phyloP scores from a whole-genome alignment of 2,888 invertebrate species.

The Lamproptera curius region DNA sequence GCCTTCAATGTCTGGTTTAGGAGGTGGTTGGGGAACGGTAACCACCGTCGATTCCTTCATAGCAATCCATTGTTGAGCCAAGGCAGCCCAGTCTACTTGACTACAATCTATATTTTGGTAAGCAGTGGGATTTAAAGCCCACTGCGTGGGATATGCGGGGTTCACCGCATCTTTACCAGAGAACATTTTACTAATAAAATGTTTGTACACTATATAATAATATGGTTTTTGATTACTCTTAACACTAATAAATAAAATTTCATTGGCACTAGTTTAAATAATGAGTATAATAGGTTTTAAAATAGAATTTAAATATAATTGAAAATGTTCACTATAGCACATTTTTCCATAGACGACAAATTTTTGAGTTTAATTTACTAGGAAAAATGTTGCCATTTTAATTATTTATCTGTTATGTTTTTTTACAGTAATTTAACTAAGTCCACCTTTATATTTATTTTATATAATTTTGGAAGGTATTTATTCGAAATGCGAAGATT shows the following conservation, averaged over 20 bases:
- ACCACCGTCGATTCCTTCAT: constrained; percentile 89
- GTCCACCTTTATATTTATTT: no score
- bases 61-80: constrained; percentile 98
- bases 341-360: constrained; percentile 22
- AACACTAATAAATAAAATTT: constrained; percentile 21
- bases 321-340: constrained; percentile 13
- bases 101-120: constrained; percentile 90
- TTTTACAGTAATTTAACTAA: constrained; percentile 29
- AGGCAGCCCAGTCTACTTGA: constrained; percentile 96
- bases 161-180: constrained; percentile 80
- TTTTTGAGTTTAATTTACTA: constrained; percentile 1
- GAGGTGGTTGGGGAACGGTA: constrained; percentile 79
- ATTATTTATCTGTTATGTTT: constrained; percentile 64
- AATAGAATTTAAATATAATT: constrained; percentile 12
- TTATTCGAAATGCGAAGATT: neutral
- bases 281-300: constrained; percentile 18
- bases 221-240: constrained; percentile 18
- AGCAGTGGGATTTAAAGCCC: constrained; percentile 89
- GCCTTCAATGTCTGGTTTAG: constrained; percentile 79
- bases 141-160: constrained; percentile 83
- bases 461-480: no score
- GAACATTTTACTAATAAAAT: constrained; percentile 60
- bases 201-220: constrained; percentile 22
- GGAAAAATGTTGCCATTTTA: constrained; percentile 26
- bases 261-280: constrained; percentile 26